A percentile compares a stretch with the other conserved stretches of the same genome.
These are phyloP conservation scores for Carcinoscorpius rotundicauda DNA, from an alignment of 1,140 invertebrate species.

Conservation along the genomic window DNA sequence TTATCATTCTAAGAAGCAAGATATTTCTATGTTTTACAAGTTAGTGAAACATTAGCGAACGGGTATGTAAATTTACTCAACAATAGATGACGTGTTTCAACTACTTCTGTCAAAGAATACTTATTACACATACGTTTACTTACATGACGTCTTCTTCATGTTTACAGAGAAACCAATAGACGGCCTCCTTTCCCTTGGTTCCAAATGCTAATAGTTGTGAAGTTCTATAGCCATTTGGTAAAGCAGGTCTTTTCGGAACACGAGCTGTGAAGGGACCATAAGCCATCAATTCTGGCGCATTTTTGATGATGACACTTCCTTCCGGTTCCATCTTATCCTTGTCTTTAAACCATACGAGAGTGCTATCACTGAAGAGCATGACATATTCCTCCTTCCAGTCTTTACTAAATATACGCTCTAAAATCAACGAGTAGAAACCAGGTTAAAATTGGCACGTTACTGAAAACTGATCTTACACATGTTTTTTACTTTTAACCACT, in stretches of 20 bases:
- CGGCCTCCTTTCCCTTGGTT: constrained; percentile 41
- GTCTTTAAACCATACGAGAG: constrained; percentile 62
- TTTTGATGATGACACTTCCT: constrained; percentile 48
- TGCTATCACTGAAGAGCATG: constrained; percentile 62
- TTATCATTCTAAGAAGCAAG: too few species aligned
- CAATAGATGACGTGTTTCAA: too few species aligned
- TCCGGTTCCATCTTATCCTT: constrained; percentile 37
- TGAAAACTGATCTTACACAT: too few species aligned
- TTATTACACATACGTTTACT: constrained; percentile 23
- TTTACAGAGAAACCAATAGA: constrained; percentile 49
- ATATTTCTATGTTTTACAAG: too few species aligned
- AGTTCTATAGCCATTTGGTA: constrained; percentile 48
- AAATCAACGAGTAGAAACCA: too few species aligned
- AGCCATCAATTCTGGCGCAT: constrained; percentile 62
- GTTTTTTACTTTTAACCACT: too few species aligned
- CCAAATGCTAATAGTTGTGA: constrained; percentile 58
- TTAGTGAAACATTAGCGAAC: too few species aligned
- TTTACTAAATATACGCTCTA: constrained; percentile 58
- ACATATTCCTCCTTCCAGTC: constrained; percentile 69
- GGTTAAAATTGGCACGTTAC: too few species aligned
- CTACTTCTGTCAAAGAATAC: too few species aligned
- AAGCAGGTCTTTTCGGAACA: constrained; percentile 51
- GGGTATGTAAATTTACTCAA: too few species aligned
- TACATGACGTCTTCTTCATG: constrained; percentile 51
- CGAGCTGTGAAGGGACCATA: constrained; percentile 56